Evolutionary conservation across 2,888 invertebrate species (phyloP), one percentile per base, ranked within the genome.

Genomic region (Pocota personata): DNA sequence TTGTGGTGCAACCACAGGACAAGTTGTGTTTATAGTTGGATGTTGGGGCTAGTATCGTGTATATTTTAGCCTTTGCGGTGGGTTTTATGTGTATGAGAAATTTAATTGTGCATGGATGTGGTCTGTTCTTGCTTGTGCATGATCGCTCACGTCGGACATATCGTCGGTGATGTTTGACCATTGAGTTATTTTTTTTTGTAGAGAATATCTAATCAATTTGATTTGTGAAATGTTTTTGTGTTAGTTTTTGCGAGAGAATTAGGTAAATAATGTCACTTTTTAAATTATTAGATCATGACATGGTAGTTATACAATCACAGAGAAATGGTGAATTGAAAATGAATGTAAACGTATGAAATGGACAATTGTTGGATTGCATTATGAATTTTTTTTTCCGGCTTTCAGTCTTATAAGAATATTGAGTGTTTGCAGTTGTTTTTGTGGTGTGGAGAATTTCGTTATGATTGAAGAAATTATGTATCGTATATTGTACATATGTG

Each of bases 11-110:
- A 40, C 27, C 32, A 10, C 67, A 21, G 60, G 76, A 82, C 86
- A 72, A 10, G 86, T 86, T 86, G 86, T 86, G 86, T 86, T 86
- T 86, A 86, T 86, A 86, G 86, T 86, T 86, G 52, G 14, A 67
- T 12, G 86, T 67, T 82, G 67, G 57, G 35, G 21, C 43, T 30
- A 62, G 60, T 52, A 67, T 43, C 32, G 27, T 10, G 60, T 46
- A 69, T 69, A 46, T 66, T 75, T 64, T 69, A 40, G 43, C 24
- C 30, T 60, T 67, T 73, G 83, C 48, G 43, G 64, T 71, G n/a
- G n/a, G n/a, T n/a, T n/a, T n/a, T n/a, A n/a, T 62, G 40, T 58
- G 27, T 76, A 37, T 76, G 77, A 77, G 72, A 66, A 58, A 30
- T 72, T 78, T 30, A 16, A 21, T 12, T 58, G 55, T 16, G 55